Base-by-base conservation (phyloP, 2,797 vertebrate genomes). In the Hapalemur alaotrensis region DNA sequence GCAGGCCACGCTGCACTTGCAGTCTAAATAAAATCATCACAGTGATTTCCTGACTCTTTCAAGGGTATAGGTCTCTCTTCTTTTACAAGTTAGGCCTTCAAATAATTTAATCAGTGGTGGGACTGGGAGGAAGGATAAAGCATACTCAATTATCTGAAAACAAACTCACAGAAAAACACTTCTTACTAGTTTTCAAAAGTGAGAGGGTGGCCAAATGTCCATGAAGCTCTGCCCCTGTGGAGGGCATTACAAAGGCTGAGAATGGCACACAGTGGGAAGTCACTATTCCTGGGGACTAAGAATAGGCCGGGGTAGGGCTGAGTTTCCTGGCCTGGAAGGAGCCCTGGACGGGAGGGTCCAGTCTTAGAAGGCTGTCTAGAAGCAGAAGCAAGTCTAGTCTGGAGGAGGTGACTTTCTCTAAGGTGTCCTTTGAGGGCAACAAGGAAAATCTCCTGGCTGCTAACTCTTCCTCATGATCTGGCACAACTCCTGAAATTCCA, bases 61-160 rank as follows among this genome's bases (percentile, higher is more conserved):
- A 7, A 1, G 2, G 4, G 52, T 46, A 18, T 14, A 76, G 32
- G 13, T 73, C 20, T 92, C 67, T 86, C 17, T 83, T 79, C 30
- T 46, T 69, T 93, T 69, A 70, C 7, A 91, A 14, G 8, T 43
- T 65, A 84, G 43, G 50, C 35, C 46, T 80, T 96, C n/a, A 81
- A 11, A 78, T 48, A 17, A 50, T 92, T 78, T 81, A 41, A 67
- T 79, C 59, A 83, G 20, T 2, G 35, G 65, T 10, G 11, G 18
- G 43, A 86, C 28, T 63, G 23, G 13, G 28, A 43, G 61, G 28
- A 93, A 95, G 61, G n/a, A 50, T 57, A 80, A 78, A 84, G 59
- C 28, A 54, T 80, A 48, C 28, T 87, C 72, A 87, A 59, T 88
- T 43, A 80, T 41, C 61, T 95, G 76, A 81, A 92, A 95, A 52